A percentile compares a stretch with the other conserved stretches of the same genome.
Evolutionary conservation across 2,113 vertebrate species (phyloP).

Genomic region (Ailuropoda melanoleuca): DNA sequence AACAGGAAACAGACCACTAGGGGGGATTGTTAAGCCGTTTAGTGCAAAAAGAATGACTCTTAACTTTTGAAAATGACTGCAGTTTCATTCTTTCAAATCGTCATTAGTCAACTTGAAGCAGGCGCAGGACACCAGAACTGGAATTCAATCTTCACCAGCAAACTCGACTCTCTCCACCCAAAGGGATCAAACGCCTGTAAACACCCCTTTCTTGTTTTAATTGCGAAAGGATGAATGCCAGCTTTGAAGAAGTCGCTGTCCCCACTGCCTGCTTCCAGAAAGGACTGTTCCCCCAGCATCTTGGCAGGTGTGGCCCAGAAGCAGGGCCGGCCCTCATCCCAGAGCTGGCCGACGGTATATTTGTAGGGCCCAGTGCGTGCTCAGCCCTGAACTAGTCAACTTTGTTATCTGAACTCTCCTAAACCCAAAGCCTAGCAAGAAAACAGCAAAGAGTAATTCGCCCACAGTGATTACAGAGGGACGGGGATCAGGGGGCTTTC

Average conservation of each 20-base stretch:
- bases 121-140: background rate
- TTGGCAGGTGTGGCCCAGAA: background rate
- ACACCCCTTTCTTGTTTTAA: constrained; percentile 76
- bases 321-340: background rate
- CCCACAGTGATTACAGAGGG: background rate
- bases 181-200: constrained; percentile 54
- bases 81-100: background rate
- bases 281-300: background rate
- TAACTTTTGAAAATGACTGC: constrained; percentile 61
- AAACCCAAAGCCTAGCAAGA: constrained; percentile 33
- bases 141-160: constrained; percentile 54
- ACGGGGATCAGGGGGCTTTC: background rate
- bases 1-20: constrained; percentile 70
- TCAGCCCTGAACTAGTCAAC: constrained; percentile 11
- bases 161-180: constrained; percentile 42
- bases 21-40: constrained; percentile 75
- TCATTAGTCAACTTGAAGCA: constrained; percentile 67
- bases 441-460: constrained; percentile 15
- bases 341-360: fast-evolving
- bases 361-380: background rate
- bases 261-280: background rate
- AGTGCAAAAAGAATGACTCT: constrained; percentile 54
- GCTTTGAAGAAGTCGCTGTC: constrained; percentile 55
- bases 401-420: constrained; percentile 27
- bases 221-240: constrained; percentile 62